Conservation (phyloP, 1,140 invertebrate genomes). For the Pogonomyrmex barbatus region DNA sequence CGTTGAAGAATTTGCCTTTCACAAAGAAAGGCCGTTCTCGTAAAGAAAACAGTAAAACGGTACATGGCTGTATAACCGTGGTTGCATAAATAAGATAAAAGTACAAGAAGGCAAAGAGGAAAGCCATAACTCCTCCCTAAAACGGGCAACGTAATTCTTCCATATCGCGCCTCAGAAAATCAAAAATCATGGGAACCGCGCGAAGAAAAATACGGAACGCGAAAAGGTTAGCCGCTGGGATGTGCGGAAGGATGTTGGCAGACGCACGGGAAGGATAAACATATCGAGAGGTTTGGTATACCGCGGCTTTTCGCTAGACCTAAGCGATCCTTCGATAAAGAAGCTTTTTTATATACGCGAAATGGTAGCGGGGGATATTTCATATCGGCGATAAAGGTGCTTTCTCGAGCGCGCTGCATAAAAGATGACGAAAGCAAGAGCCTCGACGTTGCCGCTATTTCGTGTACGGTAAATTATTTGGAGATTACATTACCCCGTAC, state of each 20-base stretch:
- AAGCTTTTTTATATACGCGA: constrained; percentile 64
- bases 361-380: constrained; percentile 52
- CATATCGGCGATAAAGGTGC: constrained; percentile 22
- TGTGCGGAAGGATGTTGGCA: constrained; percentile 22
- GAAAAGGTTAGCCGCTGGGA: constrained; percentile 26
- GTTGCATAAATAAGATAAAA: constrained; percentile 53
- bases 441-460: constrained; percentile 38
- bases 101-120: constrained; percentile 15
- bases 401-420: constrained; percentile 48
- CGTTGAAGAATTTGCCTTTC: not conserved
- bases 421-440: constrained; percentile 50
- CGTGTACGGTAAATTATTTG: constrained; percentile 56
- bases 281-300: constrained; percentile 41
- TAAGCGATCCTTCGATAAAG: constrained; percentile 60
- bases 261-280: constrained; percentile 23
- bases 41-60: constrained; percentile 8
- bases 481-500: constrained; percentile 44
- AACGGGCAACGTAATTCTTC: constrained; percentile 28
- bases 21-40: not conserved
- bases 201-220: constrained; percentile 43
- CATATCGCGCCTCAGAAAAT: constrained; percentile 51
- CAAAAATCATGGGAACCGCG: constrained; percentile 27
- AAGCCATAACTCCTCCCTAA: not conserved
- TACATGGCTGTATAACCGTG: not conserved
- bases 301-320: constrained; percentile 22